Base-by-base conservation (phyloP, 1,140 invertebrate genomes). In the Ectropis grisescens region DNA sequence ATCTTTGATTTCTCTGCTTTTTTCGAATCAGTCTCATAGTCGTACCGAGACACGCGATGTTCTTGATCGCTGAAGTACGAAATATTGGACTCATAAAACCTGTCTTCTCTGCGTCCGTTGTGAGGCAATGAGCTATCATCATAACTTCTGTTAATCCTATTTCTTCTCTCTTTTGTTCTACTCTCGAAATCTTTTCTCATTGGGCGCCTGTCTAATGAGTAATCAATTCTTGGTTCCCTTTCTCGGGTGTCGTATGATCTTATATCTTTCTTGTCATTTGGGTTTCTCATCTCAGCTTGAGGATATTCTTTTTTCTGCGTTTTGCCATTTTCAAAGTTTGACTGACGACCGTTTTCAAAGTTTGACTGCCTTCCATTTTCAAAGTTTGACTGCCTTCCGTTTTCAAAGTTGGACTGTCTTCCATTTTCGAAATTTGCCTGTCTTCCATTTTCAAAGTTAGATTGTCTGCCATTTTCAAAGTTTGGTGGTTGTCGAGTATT, bases 21-120 rank as follows among this genome's bases (percentile, higher is more conserved):
- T 30, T 87, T 87, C 0, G 79, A 88, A 55, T 78, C 87, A 58
- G 48, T 87, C 66, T 70, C 86, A 74, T 41, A 86, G 59, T 75
- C 87, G 67, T 66, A 87, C 68, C 70, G 84, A 48, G 56, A 88
- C 44, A 36, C 81, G 67, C 50, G 83, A 59, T 64, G 82, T 82
- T 53, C 84, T 72, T 61, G 84, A 11, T 85, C 84, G 41, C 80
- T 74, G 31, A 71, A 72, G 23, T 68, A 84, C 29, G 49, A 76
- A 60, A 70, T 83, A 24, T 81, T 79, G 7, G 65, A 59, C 47
- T 68, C 85, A 48, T 66, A 87, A 72, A 62, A 87, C 69, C 35
- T 84, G 56, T 61, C 86, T 75, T 66, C 85, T 72, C 31, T 84
- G 52, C 53, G 61, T 24, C 72, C 64, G 34, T 76, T 78, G 33